Evolutionary conservation across 2,888 invertebrate species (phyloP).

Genomic region (Metopia argyrocephala): DNA sequence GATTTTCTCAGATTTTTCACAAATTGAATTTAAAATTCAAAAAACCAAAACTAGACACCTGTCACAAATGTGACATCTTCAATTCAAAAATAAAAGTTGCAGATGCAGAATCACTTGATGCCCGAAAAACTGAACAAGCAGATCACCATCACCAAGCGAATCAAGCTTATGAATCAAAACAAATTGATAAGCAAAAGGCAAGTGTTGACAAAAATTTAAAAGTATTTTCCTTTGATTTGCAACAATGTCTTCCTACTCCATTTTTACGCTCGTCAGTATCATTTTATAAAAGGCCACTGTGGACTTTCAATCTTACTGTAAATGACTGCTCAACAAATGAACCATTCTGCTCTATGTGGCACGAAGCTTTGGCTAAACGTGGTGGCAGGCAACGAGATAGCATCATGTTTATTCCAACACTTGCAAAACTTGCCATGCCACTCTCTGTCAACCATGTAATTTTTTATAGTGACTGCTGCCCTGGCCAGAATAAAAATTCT

Average conservation of each 20-base stretch:
- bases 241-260: conserved; percentile 59
- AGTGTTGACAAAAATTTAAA: conserved; percentile 7
- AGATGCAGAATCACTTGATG: conserved; percentile 21
- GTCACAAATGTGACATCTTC: conserved; percentile 59
- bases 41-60: conserved; percentile 54
- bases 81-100: conserved; percentile 50
- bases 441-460: conserved; percentile 14
- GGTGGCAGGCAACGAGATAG: conserved; percentile 24
- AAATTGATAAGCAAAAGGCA: conserved; percentile 50
- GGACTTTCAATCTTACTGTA: conserved; percentile 53
- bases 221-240: conserved; percentile 54
- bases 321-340: conserved; percentile 54
- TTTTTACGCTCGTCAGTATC: conserved; percentile 45
- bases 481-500: conserved; percentile 32
- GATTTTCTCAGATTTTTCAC: conserved; percentile 54
- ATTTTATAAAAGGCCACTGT: conserved; percentile 57
- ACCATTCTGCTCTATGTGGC: conserved; percentile 34
- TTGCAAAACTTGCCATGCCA: not conserved
- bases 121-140: conserved; percentile 21
- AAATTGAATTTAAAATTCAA: conserved; percentile 53
- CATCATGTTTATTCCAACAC: conserved; percentile 26
- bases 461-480: conserved; percentile 27
- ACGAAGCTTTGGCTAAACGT: conserved; percentile 22
- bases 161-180: conserved; percentile 32
- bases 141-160: not conserved